Base-by-base conservation (phyloP, 2,888 invertebrate species). In the Luffia ferchaultella region DNA sequence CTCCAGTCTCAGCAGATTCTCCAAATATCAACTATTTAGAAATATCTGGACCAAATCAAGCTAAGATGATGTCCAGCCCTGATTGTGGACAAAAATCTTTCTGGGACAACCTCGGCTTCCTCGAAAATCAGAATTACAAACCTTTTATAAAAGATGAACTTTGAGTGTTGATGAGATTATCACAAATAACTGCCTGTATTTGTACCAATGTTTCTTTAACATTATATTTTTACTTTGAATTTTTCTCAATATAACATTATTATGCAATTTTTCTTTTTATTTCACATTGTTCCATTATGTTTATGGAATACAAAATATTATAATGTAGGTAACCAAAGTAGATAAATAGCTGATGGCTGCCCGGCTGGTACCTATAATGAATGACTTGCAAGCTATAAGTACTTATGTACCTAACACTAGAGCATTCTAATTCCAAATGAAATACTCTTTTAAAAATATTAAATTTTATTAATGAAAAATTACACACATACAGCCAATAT, bases 91-190 rank as follows among this genome's bases (percentile, higher is more conserved):
- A 87, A 18, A 74, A 73, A 20, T 61, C 84, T 41, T 89, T 90
- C 68, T 90, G 90, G 90, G 79, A 86, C 57, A 77, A 74, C 7
- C 75, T 90, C 1, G 82, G 86, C 0, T 85, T 90, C 40, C 62
- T 79, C 18, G 89, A 90, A 64, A 88, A 89, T 62, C 84, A 86
- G 58, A 74, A 78, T 47, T 76, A 68, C 53, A 60, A 72, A 12
- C 50, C 62, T n/a, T 61, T 62, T 52, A 18, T 68, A 19, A 79
- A 58, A 56, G 78, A 80, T 51, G 85, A 85, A 63, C 62, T 85
- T 55, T 85, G 70, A 70, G 54, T 50, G 16, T 41, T 43, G 12
- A 30, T 7, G 3, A 7, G 3, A 30, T 30, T 30, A 7, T 30
- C 12, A 30, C 30, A 30, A 30, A 30, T 3, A 30, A 30, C 3